Conservation (phyloP, 2,888 invertebrate species). For the Pollenia griseotomentosa region DNA sequence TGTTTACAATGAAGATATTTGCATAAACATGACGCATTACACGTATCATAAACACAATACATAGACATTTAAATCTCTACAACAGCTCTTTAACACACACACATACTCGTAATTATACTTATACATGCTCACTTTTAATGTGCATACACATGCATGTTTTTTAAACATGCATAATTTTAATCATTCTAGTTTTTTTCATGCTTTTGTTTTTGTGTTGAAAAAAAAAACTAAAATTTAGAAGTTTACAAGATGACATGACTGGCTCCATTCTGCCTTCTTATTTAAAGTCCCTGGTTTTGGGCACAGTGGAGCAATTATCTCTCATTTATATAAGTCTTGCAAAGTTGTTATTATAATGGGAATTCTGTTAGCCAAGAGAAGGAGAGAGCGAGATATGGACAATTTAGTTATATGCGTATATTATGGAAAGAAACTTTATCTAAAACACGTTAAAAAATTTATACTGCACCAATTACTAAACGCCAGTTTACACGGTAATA, state of each 20-base stretch:
- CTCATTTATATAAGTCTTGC: too few species aligned
- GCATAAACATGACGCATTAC: conserved; percentile 73
- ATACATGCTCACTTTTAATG: conserved; percentile 27
- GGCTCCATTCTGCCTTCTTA: conserved; percentile 34
- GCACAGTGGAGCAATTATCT: conserved; percentile 30
- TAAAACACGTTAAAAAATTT: too few species aligned
- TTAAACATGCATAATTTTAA: conserved; percentile 56
- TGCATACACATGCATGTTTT: conserved; percentile 46
- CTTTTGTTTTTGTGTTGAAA: background rate
- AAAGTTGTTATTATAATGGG: too few species aligned
- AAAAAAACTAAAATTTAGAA: conserved; percentile 52
- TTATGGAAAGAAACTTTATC: too few species aligned
- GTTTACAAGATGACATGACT: conserved; percentile 66
- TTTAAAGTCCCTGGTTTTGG: background rate
- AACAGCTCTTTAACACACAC: conserved; percentile 29
- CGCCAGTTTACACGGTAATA: too few species aligned
- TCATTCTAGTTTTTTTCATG: conserved; percentile 1
- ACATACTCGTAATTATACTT: conserved; percentile 49
- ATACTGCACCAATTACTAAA: too few species aligned
- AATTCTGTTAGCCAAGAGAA: too few species aligned
- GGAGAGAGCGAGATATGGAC: too few species aligned
- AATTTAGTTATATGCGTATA: too few species aligned
- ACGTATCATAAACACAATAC: conserved; percentile 72
- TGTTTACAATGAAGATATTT: conserved; percentile 67
- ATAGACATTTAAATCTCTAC: conserved; percentile 59